Evolutionary conservation across 2,797 vertebrate species (phyloP), one percentile per base, ranked within the genome.

Genomic region (Sebastes paucispinis): DNA sequence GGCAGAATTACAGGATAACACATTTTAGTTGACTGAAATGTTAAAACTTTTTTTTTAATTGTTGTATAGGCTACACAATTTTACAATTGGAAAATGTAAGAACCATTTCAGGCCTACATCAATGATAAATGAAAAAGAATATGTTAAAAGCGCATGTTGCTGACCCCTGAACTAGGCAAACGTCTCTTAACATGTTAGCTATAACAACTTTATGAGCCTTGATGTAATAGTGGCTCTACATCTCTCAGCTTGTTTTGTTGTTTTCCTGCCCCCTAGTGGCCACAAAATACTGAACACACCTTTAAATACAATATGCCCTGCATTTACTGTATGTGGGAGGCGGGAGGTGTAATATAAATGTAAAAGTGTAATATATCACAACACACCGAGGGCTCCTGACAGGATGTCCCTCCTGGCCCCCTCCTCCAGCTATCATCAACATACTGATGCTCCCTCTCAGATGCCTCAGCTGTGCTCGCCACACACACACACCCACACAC

Each of bases 301-400:
- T 74, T 70, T 55, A 36, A 74, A 65, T 64, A 63, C 16, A 69
- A 73, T 31, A n/a, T 18, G 16, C 36, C 62, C 50, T 78, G 69
- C 8, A 29, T 62, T 5, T 43, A 47, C 43, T 6, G 43, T 47
- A 34, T 82, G 16, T 54, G 47, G 22, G 22, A 77, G 55, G 34
- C 43, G 39, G 22, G 25, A 68, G 20, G 60, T 57, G 39, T 54
- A 65, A 77, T 80, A 81, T 68, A 39, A 69, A 75, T 75, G 32
- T 55, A 12, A 73, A 73, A 29, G 52, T 74, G 78, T 57, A 31
- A 76, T 78, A 55, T 43, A 87, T 83, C 75, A 84, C 34, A 79
- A 69, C 70, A 86, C 78, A 75, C 87, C 72, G 59, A 88, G 79
- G 69, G 47, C 65, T 81, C 55, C 74, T 89, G 81, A 81, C 86